Conservation (phyloP, 2,113 vertebrate species). For the Mobula birostris region DNA sequence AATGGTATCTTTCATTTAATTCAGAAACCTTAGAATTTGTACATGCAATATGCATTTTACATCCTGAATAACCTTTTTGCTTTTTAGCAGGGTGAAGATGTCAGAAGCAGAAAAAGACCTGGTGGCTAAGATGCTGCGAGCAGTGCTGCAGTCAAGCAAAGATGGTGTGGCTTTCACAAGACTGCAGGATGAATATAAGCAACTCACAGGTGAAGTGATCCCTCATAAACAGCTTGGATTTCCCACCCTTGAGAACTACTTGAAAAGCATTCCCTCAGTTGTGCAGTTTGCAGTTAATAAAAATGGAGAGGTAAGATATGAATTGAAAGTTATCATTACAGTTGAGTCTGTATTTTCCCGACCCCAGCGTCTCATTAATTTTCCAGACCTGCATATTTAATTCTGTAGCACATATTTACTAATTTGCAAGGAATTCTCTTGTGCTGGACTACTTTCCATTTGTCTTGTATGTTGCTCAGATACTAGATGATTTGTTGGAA, state of each 20-base stretch:
- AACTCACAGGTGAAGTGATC: constrained; percentile 76
- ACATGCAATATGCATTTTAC: neutral
- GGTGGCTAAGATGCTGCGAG: constrained; percentile 71
- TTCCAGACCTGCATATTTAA: neutral
- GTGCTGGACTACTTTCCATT: neutral
- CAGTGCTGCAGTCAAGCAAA: constrained; percentile 80
- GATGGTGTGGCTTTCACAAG: constrained; percentile 59
- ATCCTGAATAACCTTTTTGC: neutral
- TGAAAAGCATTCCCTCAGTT: constrained; percentile 72
- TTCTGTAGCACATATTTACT: neutral
- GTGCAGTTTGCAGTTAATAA: constrained; percentile 63
- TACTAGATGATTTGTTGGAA: too few species aligned
- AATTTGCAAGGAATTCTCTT: neutral
- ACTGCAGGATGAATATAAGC: constrained; percentile 70
- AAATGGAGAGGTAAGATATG: constrained; percentile 72
- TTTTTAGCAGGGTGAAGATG: constrained; percentile 56
- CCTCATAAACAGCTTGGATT: constrained; percentile 69
- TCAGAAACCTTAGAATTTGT: neutral
- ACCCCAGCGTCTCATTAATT: too few species aligned
- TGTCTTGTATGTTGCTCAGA: neutral
- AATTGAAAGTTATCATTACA: neutral
- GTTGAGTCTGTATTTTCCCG: neutral
- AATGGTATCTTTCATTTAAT: neutral
- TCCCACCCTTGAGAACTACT: constrained; percentile 64
- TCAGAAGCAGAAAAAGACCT: constrained; percentile 62